These are phyloP conservation scores for Cephonodes hylas DNA, from an alignment of 2,888 invertebrate genomes.

Conservation along the genomic window DNA sequence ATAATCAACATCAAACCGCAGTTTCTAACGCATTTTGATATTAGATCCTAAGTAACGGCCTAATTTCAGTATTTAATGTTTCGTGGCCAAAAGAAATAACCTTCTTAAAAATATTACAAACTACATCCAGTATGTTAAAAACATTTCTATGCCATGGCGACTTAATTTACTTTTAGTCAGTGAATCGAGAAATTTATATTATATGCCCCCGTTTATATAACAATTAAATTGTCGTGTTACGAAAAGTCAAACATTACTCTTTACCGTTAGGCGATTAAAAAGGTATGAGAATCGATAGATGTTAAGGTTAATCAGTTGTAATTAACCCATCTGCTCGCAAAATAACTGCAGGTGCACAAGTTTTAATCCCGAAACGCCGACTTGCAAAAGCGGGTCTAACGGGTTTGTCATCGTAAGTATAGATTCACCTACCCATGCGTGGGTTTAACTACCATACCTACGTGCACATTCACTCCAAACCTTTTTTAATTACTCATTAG, in stretches of 20 bases:
- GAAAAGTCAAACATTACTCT: too few species aligned
- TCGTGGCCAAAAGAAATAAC: background rate
- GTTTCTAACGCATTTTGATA: background rate
- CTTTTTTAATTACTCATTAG: too few species aligned
- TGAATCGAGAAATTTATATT: too few species aligned
- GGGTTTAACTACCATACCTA: background rate
- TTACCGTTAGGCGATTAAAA: too few species aligned
- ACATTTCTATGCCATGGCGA: too few species aligned
- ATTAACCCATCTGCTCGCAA: background rate
- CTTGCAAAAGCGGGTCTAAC: constrained; percentile 8
- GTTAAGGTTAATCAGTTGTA: background rate
- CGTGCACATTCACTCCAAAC: background rate
- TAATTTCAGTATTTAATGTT: background rate
- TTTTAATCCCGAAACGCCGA: constrained; percentile 1
- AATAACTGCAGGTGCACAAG: background rate
- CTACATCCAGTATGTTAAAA: too few species aligned
- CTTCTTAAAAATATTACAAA: too few species aligned
- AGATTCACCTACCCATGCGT: background rate
- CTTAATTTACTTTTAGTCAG: too few species aligned
- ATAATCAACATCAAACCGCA: background rate
- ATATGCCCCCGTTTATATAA: too few species aligned
- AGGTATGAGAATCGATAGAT: background rate
- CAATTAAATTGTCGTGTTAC: too few species aligned
- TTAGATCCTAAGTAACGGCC: background rate
- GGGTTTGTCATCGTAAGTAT: background rate